These are phyloP conservation scores for Stegophylla sp. DNA, from an alignment of 2,888 invertebrate genomes.

Conservation along the genomic window DNA sequence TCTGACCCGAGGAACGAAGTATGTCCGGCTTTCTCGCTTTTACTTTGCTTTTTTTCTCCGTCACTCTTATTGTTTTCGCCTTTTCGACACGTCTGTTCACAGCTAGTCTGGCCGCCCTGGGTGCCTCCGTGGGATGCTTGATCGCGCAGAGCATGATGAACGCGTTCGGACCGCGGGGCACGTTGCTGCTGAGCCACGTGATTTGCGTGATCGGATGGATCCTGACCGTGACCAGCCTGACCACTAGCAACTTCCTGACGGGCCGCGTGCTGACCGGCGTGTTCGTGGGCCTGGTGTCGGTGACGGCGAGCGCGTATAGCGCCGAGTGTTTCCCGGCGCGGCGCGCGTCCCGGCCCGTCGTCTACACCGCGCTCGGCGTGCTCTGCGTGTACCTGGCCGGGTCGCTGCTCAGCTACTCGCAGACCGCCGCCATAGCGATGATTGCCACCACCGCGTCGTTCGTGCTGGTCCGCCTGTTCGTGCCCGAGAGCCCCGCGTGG, in stretches of 20 bases:
- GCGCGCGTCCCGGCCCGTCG: constrained; percentile 39
- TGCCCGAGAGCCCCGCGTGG: constrained; percentile 52
- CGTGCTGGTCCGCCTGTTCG: constrained; percentile 19
- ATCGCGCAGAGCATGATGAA: constrained; percentile 43
- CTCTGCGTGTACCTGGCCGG: constrained; percentile 36
- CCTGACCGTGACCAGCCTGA: constrained; percentile 32
- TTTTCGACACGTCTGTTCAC: constrained; percentile 6
- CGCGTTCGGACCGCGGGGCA: constrained; percentile 40
- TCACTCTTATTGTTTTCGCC: too few relatives aligned
- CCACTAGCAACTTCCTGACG: constrained; percentile 6
- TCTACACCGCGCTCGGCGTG: constrained; percentile 42
- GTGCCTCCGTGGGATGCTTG: constrained; percentile 34
- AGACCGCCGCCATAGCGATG: constrained; percentile 24
- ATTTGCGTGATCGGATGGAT: constrained; percentile 45
- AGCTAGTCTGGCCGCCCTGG: constrained; percentile 40
- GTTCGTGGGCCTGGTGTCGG: constrained; percentile 36
- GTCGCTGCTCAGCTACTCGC: constrained; percentile 38
- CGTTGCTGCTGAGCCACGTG: constrained; percentile 40
- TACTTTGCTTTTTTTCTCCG: too few relatives aligned
- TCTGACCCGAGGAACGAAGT: too few relatives aligned
- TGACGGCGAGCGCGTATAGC: constrained; percentile 28
- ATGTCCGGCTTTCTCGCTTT: too few relatives aligned
- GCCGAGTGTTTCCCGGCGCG: constrained; percentile 49
- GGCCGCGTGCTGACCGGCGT: constrained; percentile 37
- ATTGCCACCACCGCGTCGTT: constrained; percentile 27